Evolutionary conservation across 1,140 invertebrate genomes (phyloP), one percentile per base, ranked within the genome.

Genomic region (Zaprionus davidi): DNA sequence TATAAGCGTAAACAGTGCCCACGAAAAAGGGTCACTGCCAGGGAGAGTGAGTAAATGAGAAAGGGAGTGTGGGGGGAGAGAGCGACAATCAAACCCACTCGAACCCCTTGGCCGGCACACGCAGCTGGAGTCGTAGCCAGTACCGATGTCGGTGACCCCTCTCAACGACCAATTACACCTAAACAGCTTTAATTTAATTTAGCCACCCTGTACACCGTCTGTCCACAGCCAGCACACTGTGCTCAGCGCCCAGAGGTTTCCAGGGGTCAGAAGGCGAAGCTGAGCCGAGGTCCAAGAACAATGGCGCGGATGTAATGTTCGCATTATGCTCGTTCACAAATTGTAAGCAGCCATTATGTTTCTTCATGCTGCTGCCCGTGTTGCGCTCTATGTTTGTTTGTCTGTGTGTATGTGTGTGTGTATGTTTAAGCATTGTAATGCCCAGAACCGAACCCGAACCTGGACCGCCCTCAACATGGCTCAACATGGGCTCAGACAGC

Each of bases 101-200:
- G 51, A 71, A 38, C 44, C 49, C 34, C 46, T 57, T 41, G 24
- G 44, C 56, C 28, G 53, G 67, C 65, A 46, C 57, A 71, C 53
- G 56, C 34, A 62, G 60, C 56, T 46, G 58, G 36, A 49, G 51
- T 60, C 15, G 38, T 15, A n/a, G 38, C 5, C n/a, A n/a, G n/a
- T 1, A 20, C 9, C 31, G 31, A 34, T 34, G 41, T 9, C 57
- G 63, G 69, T 55, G 78, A 90, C 78, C 85, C 78, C 84, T 90
- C 84, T 88, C 85, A 81, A 84, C 85, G 78, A 81, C 85, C 84
- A 88, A 88, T 90, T 88, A 90, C 85, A 90, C 78, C 85, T 90
- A 90, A 90, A 90, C 85, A 90, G 85, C 85, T 90, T 90, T 90
- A 90, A 90, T 90, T 90, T 90, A 90, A 90, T 90, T 90, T 90